Evolutionary conservation across 2,113 vertebrate genomes (phyloP), one percentile per base, ranked within the genome.

Genomic region (Onychostruthus taczanowskii): DNA sequence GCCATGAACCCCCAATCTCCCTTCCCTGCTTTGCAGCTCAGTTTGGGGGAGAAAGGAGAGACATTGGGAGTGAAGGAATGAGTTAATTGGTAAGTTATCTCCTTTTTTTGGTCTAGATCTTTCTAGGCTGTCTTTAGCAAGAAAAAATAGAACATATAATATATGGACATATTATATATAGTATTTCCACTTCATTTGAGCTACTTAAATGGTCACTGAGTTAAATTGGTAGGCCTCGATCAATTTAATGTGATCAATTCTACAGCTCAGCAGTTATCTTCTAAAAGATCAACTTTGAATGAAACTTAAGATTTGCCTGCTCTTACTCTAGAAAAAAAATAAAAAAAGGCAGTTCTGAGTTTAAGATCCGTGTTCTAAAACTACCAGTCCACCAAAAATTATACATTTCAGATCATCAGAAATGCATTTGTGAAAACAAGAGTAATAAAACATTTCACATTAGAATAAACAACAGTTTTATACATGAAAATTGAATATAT

Each of bases 1-100:
- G n/a, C 9, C 20, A 23, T 23, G 41, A 62, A 11, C 4, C 1
- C 16, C 2, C 5, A 16, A 2, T 20, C 15, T 4, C 4, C 7
- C 6, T 89, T 56, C 16, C 6, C 4, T 10, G 3, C 5, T n/a
- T 16, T 63, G 37, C 33, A 5, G 1, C 6, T 89, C 14, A 56
- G 17, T 62, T 23, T 77, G 9, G 12, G 30, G 13, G 7, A 81
- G 27, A 80, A 78, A 19, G 1, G 3, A 68, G 17, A 68, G 13
- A 24, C 18, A 61, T 1, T 44, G 13, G 46, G 28, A 63, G 31
- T 28, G 12, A 62, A 62, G 20, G 20, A 63, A n/a, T 44, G 3
- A 59, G 1, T 4, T 37, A 53, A 39, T 13, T 39, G 30, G 3
- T n/a, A 43, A 52, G 5, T 68, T 30, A 31, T 39, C 3, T 53